A percentile compares a stretch with the other conserved stretches of the same genome.
These are phyloP conservation scores for Drosophila lutescens DNA, from an alignment of 2,888 invertebrate species.

Conservation along the genomic window DNA sequence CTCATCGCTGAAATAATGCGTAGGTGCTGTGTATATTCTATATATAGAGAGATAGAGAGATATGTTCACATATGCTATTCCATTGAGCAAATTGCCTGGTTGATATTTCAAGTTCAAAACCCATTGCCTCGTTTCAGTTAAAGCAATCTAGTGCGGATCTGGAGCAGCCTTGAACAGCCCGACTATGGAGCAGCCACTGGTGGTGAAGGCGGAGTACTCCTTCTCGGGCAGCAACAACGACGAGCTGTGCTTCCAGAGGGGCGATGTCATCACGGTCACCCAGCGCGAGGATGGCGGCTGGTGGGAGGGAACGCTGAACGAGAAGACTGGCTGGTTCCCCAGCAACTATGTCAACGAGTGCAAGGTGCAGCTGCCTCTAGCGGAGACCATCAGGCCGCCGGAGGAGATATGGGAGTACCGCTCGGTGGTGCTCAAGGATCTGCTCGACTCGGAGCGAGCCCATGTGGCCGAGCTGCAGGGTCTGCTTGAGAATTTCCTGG, in stretches of 20 bases:
- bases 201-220: constrained; percentile 95
- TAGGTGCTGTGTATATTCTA: constrained; percentile 29
- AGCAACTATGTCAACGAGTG: constrained; percentile 98
- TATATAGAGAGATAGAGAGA: constrained; percentile 9
- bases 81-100: constrained; percentile 61
- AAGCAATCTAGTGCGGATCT: constrained; percentile 56
- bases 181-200: constrained; percentile 84
- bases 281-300: constrained; percentile 98
- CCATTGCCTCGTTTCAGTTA: constrained; percentile 48
- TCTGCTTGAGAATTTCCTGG: constrained; percentile 92
- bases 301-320: constrained; percentile 99
- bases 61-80: constrained; percentile 26
- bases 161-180: constrained; percentile 30
- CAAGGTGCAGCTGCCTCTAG: constrained; percentile 86
- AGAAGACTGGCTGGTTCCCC: constrained; percentile 99
- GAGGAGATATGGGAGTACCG: constrained; percentile 91
- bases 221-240: constrained; percentile 99
- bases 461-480: constrained; percentile 96
- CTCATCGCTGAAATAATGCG: constrained; percentile 41
- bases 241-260: constrained; percentile 97
- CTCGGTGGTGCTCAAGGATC: constrained; percentile 93
- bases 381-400: constrained; percentile 88
- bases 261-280: constrained; percentile 97
- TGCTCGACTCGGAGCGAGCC: constrained; percentile 96
- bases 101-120: constrained; percentile 76